Evolutionary conservation across 2,888 invertebrate genomes (phyloP).

Genomic region (Caenorhabditis sinica): DNA sequence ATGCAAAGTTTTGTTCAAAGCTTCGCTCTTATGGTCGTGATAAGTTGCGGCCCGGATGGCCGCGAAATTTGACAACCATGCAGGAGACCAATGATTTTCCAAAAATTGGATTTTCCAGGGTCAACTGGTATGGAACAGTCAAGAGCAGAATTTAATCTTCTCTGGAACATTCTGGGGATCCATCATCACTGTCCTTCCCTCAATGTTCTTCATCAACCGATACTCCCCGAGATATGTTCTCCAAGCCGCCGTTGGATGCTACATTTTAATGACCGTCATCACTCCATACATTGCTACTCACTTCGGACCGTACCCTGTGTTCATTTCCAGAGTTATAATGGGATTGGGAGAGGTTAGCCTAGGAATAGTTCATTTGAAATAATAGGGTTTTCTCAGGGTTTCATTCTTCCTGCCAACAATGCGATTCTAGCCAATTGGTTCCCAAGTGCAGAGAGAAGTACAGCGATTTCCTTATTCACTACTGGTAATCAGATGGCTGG

Average conservation of each 20-base stretch:
- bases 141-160: slow-evolving; percentile 77
- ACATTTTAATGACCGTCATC: slow-evolving; percentile 66
- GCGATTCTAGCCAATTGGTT: slow-evolving; percentile 79
- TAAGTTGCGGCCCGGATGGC: no score
- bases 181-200: slow-evolving; percentile 74
- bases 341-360: slow-evolving; percentile 76
- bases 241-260: slow-evolving; percentile 66
- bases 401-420: slow-evolving; percentile 78
- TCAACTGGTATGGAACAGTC: slow-evolving; percentile 73
- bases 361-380: no score
- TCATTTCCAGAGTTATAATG: slow-evolving; percentile 75
- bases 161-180: slow-evolving; percentile 79
- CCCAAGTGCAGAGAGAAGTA: slow-evolving; percentile 76
- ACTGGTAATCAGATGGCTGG: slow-evolving; percentile 76
- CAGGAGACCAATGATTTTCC: no score
- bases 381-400: slow-evolving; percentile 61
- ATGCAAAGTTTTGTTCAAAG: no score
- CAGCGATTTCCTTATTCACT: slow-evolving; percentile 76
- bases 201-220: slow-evolving; percentile 76
- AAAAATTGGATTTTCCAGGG: slow-evolving; percentile 71
- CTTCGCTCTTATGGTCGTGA: no score
- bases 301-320: slow-evolving; percentile 71
- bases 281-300: slow-evolving; percentile 74
- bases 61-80: no score
- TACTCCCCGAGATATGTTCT: slow-evolving; percentile 62